Conservation (phyloP, 2,113 vertebrate genomes). For the Oreochromis aureus region DNA sequence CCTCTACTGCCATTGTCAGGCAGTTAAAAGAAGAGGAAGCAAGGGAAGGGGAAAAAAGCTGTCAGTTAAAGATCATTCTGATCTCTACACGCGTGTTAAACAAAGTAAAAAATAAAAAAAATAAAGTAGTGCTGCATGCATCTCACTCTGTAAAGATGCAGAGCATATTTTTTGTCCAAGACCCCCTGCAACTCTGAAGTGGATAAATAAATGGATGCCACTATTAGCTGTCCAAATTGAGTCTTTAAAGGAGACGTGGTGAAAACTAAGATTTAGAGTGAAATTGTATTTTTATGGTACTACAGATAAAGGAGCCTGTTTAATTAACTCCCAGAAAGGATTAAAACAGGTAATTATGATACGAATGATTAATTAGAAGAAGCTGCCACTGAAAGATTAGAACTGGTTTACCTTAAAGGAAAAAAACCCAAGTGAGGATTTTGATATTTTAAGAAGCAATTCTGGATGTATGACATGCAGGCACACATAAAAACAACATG, state of each 20-base stretch:
- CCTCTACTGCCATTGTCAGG: slow-evolving; percentile 37
- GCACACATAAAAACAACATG: not conserved
- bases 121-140: not conserved
- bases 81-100: not conserved
- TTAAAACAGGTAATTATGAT: not conserved
- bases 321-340: not conserved
- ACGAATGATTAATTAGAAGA: not conserved
- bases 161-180: not conserved
- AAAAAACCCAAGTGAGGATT: not conserved
- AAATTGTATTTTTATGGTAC: not conserved
- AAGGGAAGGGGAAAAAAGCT: not conserved
- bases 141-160: not conserved
- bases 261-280: not conserved
- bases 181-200: not conserved
- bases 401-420: not conserved
- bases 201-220: not conserved
- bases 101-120: not conserved
- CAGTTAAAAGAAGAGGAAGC: not conserved
- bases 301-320: not conserved
- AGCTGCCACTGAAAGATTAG: not conserved
- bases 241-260: not conserved
- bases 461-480: not conserved
- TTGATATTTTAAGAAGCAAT: not conserved
- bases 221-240: not conserved
- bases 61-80: not conserved